Percentiles rank a stretch among this genome's conserved stretches.
phyloP scores from a whole-genome alignment of 2,888 invertebrate species.

The Cynaeus angustus region DNA sequence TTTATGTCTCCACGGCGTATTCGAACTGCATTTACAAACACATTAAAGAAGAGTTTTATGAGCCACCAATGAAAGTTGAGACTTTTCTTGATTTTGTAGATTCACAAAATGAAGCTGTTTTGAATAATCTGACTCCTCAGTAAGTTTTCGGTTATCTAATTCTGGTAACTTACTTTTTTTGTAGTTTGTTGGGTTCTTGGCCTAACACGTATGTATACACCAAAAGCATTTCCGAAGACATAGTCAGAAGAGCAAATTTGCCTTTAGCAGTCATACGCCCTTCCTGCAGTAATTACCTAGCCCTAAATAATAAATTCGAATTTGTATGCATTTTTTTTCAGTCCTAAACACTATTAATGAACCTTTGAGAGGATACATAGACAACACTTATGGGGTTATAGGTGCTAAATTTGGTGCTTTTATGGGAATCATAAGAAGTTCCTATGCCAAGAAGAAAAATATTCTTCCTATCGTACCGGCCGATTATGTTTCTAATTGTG shows the following conservation, averaged over 20 bases:
- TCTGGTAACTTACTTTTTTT: conserved; percentile 67
- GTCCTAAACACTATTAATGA: too few relatives aligned
- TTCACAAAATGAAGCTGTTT: neutral
- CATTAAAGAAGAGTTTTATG: conserved; percentile 62
- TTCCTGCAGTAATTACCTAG: too few relatives aligned
- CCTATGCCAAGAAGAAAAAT: too few relatives aligned
- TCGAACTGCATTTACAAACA: conserved; percentile 75
- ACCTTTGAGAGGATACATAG: too few relatives aligned
- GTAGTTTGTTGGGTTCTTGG: conserved; percentile 72
- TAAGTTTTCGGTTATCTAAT: neutral
- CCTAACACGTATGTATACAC: conserved; percentile 85
- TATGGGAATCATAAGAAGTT: too few relatives aligned
- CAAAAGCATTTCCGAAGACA: conserved; percentile 81
- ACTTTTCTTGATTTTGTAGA: neutral
- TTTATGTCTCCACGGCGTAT: conserved; percentile 80
- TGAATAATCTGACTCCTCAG: conserved; percentile 10
- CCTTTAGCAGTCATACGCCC: conserved; percentile 81
- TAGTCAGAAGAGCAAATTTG: conserved; percentile 74
- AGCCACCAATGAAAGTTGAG: conserved; percentile 3
- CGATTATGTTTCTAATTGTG: too few relatives aligned
- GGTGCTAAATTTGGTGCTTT: too few relatives aligned
- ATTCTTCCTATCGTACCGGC: too few relatives aligned
- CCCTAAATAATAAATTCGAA: too few relatives aligned
- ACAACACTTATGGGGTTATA: too few relatives aligned
- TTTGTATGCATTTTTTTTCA: too few relatives aligned